phyloP scores from a whole-genome alignment of 2,113 vertebrate genomes.

The Phasianus colchicus region DNA sequence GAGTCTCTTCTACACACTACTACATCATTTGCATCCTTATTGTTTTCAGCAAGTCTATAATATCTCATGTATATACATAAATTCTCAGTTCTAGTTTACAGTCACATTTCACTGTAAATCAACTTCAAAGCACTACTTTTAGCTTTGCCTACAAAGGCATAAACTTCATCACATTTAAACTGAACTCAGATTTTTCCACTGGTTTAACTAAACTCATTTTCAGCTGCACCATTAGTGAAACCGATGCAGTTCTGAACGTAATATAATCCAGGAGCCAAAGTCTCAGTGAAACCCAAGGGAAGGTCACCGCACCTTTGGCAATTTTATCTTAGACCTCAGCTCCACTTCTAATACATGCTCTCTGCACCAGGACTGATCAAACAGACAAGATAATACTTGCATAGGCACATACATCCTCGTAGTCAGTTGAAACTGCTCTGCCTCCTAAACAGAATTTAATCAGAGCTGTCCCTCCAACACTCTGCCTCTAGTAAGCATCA shows the following conservation, averaged over 20 bases:
- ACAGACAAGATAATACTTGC: not conserved
- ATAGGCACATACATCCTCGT: not conserved
- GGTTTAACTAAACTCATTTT: not conserved
- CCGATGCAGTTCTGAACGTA: not conserved
- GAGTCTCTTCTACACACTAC: not conserved
- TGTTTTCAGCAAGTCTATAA: not conserved
- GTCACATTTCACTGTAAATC: not conserved
- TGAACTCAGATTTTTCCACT: not conserved
- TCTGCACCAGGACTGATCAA: not conserved
- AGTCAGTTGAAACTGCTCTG: not conserved
- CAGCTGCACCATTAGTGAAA: not conserved
- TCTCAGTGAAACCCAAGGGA: not conserved
- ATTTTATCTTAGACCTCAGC: not conserved
- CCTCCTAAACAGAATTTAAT: not conserved
- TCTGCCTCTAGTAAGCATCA: not conserved
- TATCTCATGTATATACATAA: too few relatives aligned
- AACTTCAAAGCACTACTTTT: not conserved
- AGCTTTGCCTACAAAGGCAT: not conserved
- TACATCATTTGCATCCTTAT: not conserved
- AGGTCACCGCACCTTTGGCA: not conserved
- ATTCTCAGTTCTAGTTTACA: not conserved
- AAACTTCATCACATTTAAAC: not conserved
- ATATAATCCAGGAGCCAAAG: not conserved
- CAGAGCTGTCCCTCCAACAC: not conserved
- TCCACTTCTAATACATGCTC: rapidly evolving